phyloP scores from a whole-genome alignment of 2,113 vertebrate genomes.

The Gobius niger region DNA sequence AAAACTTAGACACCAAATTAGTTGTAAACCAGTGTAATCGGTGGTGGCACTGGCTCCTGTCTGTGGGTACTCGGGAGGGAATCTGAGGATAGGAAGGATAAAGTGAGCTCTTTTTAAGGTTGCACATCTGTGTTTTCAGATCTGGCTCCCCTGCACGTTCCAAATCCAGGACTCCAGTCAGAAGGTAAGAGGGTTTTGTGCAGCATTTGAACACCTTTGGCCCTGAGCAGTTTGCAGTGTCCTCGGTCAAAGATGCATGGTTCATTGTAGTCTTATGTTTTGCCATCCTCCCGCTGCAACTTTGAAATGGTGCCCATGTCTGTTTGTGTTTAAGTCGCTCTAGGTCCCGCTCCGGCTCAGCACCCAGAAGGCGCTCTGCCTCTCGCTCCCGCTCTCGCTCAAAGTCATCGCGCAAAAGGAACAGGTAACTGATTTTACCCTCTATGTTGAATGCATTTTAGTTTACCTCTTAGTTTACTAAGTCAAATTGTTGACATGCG shows the following conservation, averaged over 20 bases:
- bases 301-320: not conserved
- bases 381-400: constrained; percentile 74
- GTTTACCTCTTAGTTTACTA: constrained; percentile 6
- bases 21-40: too few species aligned
- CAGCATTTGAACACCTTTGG: not conserved
- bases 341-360: constrained; percentile 61
- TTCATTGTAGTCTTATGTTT: too few species aligned
- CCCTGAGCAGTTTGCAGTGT: too few species aligned
- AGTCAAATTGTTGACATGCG: not conserved
- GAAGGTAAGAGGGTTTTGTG: constrained; percentile 56
- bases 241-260: too few species aligned
- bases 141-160: constrained; percentile 75
- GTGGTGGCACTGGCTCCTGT: too few species aligned
- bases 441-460: constrained; percentile 11
- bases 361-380: constrained; percentile 57
- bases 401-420: constrained; percentile 71
- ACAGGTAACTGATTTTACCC: constrained; percentile 60
- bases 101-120: not conserved
- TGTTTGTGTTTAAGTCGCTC: constrained; percentile 60
- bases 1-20: too few species aligned
- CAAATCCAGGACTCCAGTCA: constrained; percentile 76
- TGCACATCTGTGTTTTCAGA: constrained; percentile 42
- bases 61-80: not conserved
- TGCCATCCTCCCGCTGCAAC: too few species aligned
- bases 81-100: too few species aligned